Evolutionary conservation across 2,113 vertebrate species (phyloP).

Genomic region (Trochalopteron elliotii): DNA sequence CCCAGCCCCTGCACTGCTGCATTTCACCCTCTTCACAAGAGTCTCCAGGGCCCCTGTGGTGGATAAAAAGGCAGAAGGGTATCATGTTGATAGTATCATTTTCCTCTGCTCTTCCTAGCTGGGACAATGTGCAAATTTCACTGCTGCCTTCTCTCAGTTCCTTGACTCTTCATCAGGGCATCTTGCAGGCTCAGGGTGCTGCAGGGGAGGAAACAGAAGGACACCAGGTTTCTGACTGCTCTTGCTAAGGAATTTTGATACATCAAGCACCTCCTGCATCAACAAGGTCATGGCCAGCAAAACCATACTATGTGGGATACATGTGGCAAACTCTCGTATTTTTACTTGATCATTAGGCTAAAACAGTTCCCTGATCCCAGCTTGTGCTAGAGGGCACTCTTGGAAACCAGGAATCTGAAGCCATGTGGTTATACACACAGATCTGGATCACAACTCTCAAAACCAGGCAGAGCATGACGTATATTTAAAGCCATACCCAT

Average conservation of each 20-base stretch:
- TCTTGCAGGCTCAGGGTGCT: neutral
- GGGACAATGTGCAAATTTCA: neutral
- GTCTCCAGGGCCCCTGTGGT: neutral
- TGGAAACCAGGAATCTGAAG: neutral
- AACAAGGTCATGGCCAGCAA: neutral
- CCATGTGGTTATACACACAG: neutral
- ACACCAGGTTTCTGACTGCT: neutral
- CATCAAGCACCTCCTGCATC: neutral
- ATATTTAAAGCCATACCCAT: neutral
- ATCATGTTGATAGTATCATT: accelerated
- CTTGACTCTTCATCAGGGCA: neutral
- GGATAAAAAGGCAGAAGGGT: neutral
- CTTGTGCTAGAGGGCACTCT: neutral
- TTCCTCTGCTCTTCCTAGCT: neutral
- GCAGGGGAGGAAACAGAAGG: neutral
- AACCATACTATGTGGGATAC: neutral
- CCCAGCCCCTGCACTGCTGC: neutral
- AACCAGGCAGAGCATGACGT: neutral
- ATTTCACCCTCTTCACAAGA: neutral
- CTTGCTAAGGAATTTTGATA: neutral
- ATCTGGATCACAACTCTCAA: neutral
- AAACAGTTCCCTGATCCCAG: neutral
- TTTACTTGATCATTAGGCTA: neutral
- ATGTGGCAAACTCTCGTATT: neutral
- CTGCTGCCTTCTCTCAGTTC: neutral